Base-by-base conservation (phyloP, 2,797 vertebrate species). In the Rhadinocentrus ornatus region DNA sequence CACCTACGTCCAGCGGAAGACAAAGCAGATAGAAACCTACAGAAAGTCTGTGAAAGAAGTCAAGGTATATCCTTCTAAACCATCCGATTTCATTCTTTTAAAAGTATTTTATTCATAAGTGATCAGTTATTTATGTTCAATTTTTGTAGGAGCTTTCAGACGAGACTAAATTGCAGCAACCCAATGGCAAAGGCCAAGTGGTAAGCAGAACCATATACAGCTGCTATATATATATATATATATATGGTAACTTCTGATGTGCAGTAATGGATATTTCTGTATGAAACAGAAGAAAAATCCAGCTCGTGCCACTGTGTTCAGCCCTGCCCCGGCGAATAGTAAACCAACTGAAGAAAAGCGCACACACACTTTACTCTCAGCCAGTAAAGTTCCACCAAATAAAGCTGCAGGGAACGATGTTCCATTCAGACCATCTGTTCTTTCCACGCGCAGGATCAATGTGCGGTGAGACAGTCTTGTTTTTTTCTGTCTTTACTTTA, bases 1-100 rank as follows among this genome's bases (percentile, higher is more conserved):
- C 87, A 95, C 95, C 0, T 99, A 98, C 1, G 41, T 97, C 46
- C 94, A 98, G 62, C 93, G 96, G 63, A 98, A 95, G 88, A 95
- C 88, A 27, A 97, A 93, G 78, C 91, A 93, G 73, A 88, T 94
- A 61, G 93, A 95, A 57, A 91, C 76, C 4, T 86, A 89, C 73
- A 94, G 58, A 60, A 92, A 65, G 61, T 84, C 93, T 9, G 88
- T 93, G 24, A 94, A 91, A 0, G 88, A 97, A 39, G 77, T 92
- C 27, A 98, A 97, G 95, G 97, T 98, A 80, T 6, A 6, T 0
- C 1, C 7, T 15, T 57, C 4, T 4, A 0, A 11, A 32, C 3
- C 0, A 11, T 52, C 6, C 58, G 39, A 0, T 0, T 41, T 46
- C 18, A 46, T 20, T 46, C 20, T 46, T 46, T n/a, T n/a, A 46